A percentile compares a stretch with the other conserved stretches of the same genome.
phyloP scores from a whole-genome alignment of 2,888 invertebrate genomes.

The Junonia oenone region DNA sequence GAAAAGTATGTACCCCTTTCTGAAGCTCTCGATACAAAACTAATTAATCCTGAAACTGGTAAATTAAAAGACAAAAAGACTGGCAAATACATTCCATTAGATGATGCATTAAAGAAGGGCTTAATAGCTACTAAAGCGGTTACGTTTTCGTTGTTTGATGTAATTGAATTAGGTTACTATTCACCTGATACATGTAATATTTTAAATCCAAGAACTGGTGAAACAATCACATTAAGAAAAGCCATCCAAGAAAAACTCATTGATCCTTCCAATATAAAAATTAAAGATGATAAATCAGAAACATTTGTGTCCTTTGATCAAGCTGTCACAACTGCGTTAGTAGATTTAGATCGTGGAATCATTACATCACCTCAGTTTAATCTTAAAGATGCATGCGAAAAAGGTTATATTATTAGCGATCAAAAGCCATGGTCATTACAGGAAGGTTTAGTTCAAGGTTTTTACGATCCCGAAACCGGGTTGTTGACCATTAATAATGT shows the following conservation, averaged over 20 bases:
- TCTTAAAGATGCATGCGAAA: conserved; percentile 88
- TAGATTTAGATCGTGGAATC: conserved; percentile 85
- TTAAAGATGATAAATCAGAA: conserved; percentile 86
- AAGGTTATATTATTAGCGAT: conserved; percentile 89
- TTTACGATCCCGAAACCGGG: conserved; percentile 87
- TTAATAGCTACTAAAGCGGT: conserved; percentile 85
- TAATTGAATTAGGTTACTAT: conserved; percentile 88
- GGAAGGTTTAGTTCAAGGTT: conserved; percentile 89
- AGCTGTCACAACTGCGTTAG: conserved; percentile 83
- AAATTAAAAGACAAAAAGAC: conserved; percentile 86
- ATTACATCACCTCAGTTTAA: conserved; percentile 85
- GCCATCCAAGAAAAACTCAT: conserved; percentile 86
- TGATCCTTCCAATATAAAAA: conserved; percentile 84
- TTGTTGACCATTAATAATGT: conserved; percentile 84
- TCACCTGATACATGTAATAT: conserved; percentile 85
- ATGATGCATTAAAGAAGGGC: conserved; percentile 84
- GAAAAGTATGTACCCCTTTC: conserved; percentile 86
- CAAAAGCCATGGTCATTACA: conserved; percentile 90
- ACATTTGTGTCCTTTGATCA: conserved; percentile 83
- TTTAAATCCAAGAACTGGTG: conserved; percentile 87
- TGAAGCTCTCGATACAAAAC: conserved; percentile 84
- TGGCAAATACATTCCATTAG: conserved; percentile 83
- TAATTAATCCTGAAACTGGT: conserved; percentile 85
- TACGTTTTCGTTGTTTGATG: conserved; percentile 85
- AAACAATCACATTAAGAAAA: conserved; percentile 85